These are phyloP conservation scores for Amphipoea oculea DNA, from an alignment of 2,888 invertebrate genomes.

Conservation along the genomic window DNA sequence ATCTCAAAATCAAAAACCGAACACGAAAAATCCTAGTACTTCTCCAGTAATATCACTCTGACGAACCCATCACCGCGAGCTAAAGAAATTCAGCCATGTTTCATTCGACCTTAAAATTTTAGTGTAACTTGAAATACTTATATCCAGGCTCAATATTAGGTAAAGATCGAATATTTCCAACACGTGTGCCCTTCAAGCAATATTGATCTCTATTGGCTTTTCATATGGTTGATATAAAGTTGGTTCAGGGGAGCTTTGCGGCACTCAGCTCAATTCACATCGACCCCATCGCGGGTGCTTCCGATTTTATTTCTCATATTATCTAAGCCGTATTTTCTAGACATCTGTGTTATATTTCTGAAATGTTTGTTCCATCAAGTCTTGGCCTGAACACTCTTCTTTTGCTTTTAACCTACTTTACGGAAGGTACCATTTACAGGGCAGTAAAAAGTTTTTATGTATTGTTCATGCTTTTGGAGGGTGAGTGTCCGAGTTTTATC, in stretches of 20 bases:
- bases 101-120: constrained; percentile 62
- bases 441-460: constrained; percentile 21
- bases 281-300: constrained; percentile 30
- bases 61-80: constrained; percentile 13
- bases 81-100: constrained; percentile 47
- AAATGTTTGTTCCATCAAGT: constrained; percentile 1
- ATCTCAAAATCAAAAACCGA: background rate
- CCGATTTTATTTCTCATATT: constrained; percentile 53
- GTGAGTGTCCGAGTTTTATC: background rate
- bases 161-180: constrained; percentile 43
- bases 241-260: constrained; percentile 33
- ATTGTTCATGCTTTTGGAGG: background rate
- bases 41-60: constrained; percentile 16
- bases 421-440: constrained; percentile 9
- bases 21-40: constrained; percentile 4
- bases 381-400: background rate
- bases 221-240: constrained; percentile 36
- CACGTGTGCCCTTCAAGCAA: constrained; percentile 15
- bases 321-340: constrained; percentile 31
- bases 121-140: constrained; percentile 61
- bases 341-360: constrained; percentile 28
- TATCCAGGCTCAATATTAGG: constrained; percentile 47
- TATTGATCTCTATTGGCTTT: constrained; percentile 26
- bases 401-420: constrained; percentile 23
- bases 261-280: constrained; percentile 37